Conservation (phyloP, 2,888 invertebrate species). For the Drosophila mercatorum region DNA sequence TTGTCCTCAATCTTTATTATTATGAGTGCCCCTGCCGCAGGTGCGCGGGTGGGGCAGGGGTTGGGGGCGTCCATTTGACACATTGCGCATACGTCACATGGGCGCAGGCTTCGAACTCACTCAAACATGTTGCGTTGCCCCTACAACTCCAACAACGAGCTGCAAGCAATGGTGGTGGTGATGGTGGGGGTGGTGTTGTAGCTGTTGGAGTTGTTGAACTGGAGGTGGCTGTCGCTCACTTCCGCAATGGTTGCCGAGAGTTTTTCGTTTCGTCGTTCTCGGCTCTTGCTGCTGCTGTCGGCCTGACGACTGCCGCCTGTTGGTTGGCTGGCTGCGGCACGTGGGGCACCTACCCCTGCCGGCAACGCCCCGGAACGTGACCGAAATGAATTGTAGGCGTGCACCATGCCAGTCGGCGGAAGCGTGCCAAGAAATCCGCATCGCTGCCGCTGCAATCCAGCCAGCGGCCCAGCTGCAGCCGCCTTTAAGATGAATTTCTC, state of each 20-base stretch:
- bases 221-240: conserved; percentile 23
- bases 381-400: conserved; percentile 82
- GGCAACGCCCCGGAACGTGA: conserved; percentile 84
- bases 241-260: conserved; percentile 38
- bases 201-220: conserved; percentile 9
- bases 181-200: background rate
- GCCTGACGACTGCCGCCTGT: conserved; percentile 40
- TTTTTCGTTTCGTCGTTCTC: conserved; percentile 28
- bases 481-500: conserved; percentile 39
- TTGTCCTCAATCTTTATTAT: conserved; percentile 47
- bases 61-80: conserved; percentile 17
- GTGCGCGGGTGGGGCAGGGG: background rate
- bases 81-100: conserved; percentile 52
- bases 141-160: conserved; percentile 58
- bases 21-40: conserved; percentile 8
- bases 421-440: conserved; percentile 47
- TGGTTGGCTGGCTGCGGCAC: conserved; percentile 55
- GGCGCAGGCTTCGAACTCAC: conserved; percentile 60
- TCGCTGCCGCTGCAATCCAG: conserved; percentile 27
- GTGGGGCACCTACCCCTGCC: conserved; percentile 61
- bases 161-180: background rate
- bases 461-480: conserved; percentile 17
- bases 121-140: conserved; percentile 74
- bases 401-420: conserved; percentile 54
- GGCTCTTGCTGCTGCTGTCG: conserved; percentile 32